Base-by-base conservation (phyloP, 2,888 invertebrate genomes). In the Punctoribates punctum region DNA sequence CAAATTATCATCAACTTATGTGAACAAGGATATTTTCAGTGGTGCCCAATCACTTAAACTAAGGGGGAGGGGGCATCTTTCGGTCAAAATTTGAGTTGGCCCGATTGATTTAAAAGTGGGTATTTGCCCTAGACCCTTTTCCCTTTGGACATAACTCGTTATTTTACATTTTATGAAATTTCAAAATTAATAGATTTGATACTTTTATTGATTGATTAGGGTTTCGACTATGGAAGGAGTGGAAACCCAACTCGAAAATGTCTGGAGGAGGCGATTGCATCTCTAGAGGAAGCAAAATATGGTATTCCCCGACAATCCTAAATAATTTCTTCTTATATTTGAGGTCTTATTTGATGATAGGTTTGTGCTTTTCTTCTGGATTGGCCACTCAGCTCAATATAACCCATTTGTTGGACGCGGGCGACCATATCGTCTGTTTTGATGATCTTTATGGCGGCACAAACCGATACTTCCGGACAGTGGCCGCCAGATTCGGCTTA, bases 201-300 rank as follows among this genome's bases (percentile, higher is more conserved):
- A 34, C 3, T 5, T n/a, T 15, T 15, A 17, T 48, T 48, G 46
- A 1, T 15, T 72, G 1, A 17, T 46, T 17, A 77, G 77, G 91
- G 92, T 73, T 97, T 87, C 84, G 96, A 96, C 81, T 98, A 98
- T 84, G 91, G 93, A 0, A 88, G 98, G 82, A 92, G 94, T 83
- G 96, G 95, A 51, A 99, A 99, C 85, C 98, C 99, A 34, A 92
- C 94, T 0, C 87, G 98, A 79, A 89, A 91, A 80, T 90, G 91
- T 27, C 85, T 98, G 76, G 96, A 99, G 85, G 87, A 89, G 80
- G 94, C 94, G 82, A 84, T 99, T 60, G 96, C 98, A 2, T 88
- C 93, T 0, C 84, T 98, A 77, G 98, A 99, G 82, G 89, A 90
- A 80, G 98, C 90, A 11, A 91, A 93, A 84, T 87, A 93, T 85